These are phyloP conservation scores for Vandiemenella viatica DNA, from an alignment of 2,888 invertebrate species.

Conservation along the genomic window DNA sequence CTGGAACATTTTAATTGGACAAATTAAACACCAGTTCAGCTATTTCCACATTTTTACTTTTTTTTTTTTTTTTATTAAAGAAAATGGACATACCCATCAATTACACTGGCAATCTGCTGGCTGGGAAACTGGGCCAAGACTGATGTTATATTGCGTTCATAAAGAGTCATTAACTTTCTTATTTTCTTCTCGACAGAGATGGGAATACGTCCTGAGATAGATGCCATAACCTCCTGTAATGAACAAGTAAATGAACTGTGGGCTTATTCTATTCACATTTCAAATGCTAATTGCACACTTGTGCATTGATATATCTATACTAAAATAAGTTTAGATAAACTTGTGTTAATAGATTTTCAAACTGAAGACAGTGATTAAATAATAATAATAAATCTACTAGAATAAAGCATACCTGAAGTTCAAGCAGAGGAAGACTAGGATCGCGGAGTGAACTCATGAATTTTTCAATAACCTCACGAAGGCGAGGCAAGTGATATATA, in stretches of 20 bases:
- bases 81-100: slow-evolving; percentile 41
- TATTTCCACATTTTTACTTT: too few species aligned
- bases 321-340: too few species aligned
- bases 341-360: slow-evolving; percentile 7
- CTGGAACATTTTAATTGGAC: slow-evolving; percentile 32
- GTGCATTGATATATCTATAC: too few species aligned
- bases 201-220: slow-evolving; percentile 92
- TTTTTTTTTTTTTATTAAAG: too few species aligned
- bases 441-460: slow-evolving; percentile 89
- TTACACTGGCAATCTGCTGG: slow-evolving; percentile 74
- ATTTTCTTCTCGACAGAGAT: slow-evolving; percentile 88
- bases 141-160: slow-evolving; percentile 91
- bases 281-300: too few species aligned
- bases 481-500: slow-evolving; percentile 66
- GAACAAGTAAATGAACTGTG: too few species aligned
- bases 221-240: slow-evolving; percentile 75
- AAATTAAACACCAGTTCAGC: too few species aligned
- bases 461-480: slow-evolving; percentile 72
- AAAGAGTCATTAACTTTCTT: slow-evolving; percentile 79
- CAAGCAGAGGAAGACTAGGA: slow-evolving; percentile 83
- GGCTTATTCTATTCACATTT: too few species aligned
- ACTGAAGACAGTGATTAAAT: background rate
- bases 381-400: background rate
- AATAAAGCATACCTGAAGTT: slow-evolving; percentile 48
- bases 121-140: slow-evolving; percentile 95